These are phyloP conservation scores for Engystomops pustulosus DNA, from an alignment of 2,113 vertebrate species.

Conservation along the genomic window DNA sequence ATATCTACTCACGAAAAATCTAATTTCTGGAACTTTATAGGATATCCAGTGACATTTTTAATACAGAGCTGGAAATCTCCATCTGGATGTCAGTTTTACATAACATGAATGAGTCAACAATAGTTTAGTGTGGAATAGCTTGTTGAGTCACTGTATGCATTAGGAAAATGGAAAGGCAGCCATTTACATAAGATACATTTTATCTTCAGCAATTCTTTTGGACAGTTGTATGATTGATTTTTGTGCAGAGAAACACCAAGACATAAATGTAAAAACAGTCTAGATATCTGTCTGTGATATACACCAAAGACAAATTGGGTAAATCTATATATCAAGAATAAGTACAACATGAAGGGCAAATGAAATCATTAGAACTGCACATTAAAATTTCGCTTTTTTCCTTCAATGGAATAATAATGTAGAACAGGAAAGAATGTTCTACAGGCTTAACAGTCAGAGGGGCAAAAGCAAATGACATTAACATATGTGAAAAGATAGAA, in stretches of 20 bases:
- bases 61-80: slow-evolving; percentile 25
- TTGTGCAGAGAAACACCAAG: not conserved
- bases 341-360: slow-evolving; percentile 1
- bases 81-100: slow-evolving; percentile 22
- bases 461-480: not conserved
- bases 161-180: slow-evolving; percentile 29
- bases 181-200: slow-evolving; percentile 16
- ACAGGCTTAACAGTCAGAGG: not conserved
- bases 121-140: slow-evolving; percentile 36
- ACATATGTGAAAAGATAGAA: not conserved
- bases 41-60: slow-evolving; percentile 5
- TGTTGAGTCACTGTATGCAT: slow-evolving; percentile 42
- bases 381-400: not conserved
- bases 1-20: not conserved
- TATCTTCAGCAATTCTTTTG: not conserved
- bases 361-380: not conserved
- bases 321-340: slow-evolving; percentile 5
- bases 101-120: slow-evolving; percentile 35
- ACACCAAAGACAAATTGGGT: slow-evolving; percentile 14
- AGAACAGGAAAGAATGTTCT: not conserved
- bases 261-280: slow-evolving; percentile 20
- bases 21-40: not conserved
- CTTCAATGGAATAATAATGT: not conserved
- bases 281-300: slow-evolving; percentile 7
- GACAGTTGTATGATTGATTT: slow-evolving; percentile 20